These are phyloP conservation scores for Columba guinea DNA, from an alignment of 2,797 vertebrate genomes.

Conservation along the genomic window DNA sequence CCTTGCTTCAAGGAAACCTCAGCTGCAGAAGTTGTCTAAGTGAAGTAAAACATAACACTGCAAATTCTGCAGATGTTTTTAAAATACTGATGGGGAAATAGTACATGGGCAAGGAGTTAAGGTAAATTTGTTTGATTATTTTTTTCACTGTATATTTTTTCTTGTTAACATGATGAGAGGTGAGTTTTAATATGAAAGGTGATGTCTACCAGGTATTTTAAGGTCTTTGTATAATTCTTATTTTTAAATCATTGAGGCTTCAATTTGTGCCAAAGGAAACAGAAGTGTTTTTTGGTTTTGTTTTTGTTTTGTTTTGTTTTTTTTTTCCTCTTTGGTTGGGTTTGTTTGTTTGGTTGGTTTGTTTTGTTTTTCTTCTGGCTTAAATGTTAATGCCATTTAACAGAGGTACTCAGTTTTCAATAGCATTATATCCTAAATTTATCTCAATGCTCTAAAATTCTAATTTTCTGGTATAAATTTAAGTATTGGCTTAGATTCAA, in stretches of 20 bases:
- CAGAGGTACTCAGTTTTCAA: background rate
- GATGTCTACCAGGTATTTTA: background rate
- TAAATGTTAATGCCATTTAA: background rate
- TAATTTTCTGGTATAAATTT: background rate
- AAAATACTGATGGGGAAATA: background rate
- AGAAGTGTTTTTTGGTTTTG: background rate
- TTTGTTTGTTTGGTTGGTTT: too few species aligned
- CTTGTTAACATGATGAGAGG: background rate
- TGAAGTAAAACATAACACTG: background rate
- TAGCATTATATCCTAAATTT: background rate
- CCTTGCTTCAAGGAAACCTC: background rate
- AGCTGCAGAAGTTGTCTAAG: background rate
- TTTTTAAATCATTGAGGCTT: background rate
- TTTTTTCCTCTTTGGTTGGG: rapidly evolving
- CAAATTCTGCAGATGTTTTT: background rate
- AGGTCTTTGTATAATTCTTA: background rate
- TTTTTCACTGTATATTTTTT: background rate
- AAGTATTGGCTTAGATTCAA: background rate
- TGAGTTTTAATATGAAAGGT: background rate
- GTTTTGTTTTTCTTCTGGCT: background rate
- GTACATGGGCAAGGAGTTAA: background rate
- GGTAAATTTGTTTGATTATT: background rate
- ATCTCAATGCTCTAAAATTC: background rate
- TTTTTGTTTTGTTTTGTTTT: background rate
- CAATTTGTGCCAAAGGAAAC: background rate